Evolutionary conservation across 2,113 vertebrate genomes (phyloP).

Genomic region (Barbus barbus): DNA sequence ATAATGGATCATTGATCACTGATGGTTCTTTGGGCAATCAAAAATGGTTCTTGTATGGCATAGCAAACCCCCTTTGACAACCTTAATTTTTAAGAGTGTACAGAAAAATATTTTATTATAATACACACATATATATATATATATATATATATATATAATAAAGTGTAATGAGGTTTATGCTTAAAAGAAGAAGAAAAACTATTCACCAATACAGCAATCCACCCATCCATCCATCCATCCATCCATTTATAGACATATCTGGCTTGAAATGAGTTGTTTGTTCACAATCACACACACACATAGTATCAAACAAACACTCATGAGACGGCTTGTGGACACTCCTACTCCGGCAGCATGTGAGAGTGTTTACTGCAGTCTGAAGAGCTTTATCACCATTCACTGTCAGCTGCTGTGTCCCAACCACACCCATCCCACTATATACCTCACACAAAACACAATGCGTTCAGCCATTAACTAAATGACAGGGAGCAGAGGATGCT

Average conservation of each 20-base stretch:
- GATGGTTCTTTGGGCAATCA: too few species aligned
- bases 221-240: background rate
- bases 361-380: conserved; percentile 56
- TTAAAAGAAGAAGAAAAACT: background rate
- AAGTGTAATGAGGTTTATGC: background rate
- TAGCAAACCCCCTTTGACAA: background rate
- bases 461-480: conserved; percentile 54
- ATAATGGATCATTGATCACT: too few species aligned
- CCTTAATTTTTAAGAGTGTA: background rate
- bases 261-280: conserved; percentile 19
- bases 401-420: conserved; percentile 39
- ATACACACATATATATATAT: too few species aligned
- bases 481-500: conserved; percentile 42
- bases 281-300: conserved; percentile 34
- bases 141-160: background rate
- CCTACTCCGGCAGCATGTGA: conserved; percentile 59
- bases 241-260: background rate
- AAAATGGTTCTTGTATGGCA: too few species aligned
- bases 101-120: background rate
- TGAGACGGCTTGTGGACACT: conserved; percentile 45
- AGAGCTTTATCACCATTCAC: conserved; percentile 53
- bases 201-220: background rate
- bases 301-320: conserved; percentile 38
- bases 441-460: conserved; percentile 52
- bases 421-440: conserved; percentile 54